Percentiles rank a stretch among this genome's conserved stretches.
Conservation (phyloP, 2,888 invertebrate species). For the Lasioglossum malachurum region DNA sequence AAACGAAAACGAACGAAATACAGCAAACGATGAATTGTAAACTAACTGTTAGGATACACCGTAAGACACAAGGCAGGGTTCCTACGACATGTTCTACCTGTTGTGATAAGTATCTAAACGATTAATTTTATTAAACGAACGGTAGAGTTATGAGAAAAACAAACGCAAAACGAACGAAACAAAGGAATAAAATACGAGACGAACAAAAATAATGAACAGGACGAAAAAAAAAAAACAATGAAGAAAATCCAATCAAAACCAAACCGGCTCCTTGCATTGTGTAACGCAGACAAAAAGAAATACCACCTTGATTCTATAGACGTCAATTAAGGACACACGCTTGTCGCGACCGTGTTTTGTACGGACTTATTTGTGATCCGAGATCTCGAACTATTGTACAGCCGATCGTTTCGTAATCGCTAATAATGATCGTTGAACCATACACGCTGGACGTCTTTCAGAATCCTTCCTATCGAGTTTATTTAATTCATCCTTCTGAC, state of each 20-base stretch:
- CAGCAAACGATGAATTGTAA: constrained; percentile 63
- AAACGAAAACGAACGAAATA: neutral
- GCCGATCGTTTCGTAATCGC: constrained; percentile 73
- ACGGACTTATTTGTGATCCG: constrained; percentile 67
- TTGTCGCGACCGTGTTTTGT: constrained; percentile 66
- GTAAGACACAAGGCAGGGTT: constrained; percentile 73
- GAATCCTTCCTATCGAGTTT: constrained; percentile 30
- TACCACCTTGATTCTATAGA: constrained; percentile 62
- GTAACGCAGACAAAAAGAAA: constrained; percentile 37
- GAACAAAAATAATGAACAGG: neutral
- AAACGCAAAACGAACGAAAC: neutral
- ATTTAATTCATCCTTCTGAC: constrained; percentile 1
- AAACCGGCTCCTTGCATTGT: constrained; percentile 53
- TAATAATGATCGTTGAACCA: constrained; percentile 73
- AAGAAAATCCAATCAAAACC: neutral
- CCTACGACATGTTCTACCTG: constrained; percentile 75
- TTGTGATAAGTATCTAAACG: constrained; percentile 75
- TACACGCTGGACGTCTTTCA: constrained; percentile 50
- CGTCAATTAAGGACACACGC: constrained; percentile 66
- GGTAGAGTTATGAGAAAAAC: constrained; percentile 62
- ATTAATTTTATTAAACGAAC: constrained; percentile 73
- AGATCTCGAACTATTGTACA: constrained; percentile 70
- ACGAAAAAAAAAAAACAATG: neutral
- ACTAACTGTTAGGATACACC: constrained; percentile 58
- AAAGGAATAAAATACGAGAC: neutral